A percentile compares a stretch with the other conserved stretches of the same genome.
phyloP scores from a whole-genome alignment of 2,797 vertebrate species.

The Squalus acanthias region DNA sequence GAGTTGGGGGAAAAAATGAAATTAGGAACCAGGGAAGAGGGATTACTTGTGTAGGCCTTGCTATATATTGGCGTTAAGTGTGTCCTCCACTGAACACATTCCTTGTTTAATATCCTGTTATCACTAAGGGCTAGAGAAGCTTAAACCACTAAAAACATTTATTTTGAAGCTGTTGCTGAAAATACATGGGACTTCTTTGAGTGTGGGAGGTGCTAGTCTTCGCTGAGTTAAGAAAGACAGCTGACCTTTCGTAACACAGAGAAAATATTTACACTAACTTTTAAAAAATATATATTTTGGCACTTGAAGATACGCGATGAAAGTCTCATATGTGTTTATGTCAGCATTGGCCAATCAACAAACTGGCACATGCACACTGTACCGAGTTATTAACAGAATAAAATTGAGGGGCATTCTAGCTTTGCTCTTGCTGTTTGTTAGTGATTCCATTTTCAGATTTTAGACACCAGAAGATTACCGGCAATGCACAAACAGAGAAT shows the following conservation, averaged over 20 bases:
- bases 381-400: neutral
- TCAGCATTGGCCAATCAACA: neutral
- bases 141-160: neutral
- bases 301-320: neutral
- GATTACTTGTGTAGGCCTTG: neutral
- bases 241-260: neutral
- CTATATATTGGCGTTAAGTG: neutral
- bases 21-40: neutral
- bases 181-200: neutral
- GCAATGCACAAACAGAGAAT: neutral
- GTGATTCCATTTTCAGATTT: neutral
- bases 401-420: neutral
- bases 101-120: constrained; percentile 1
- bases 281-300: neutral
- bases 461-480: neutral
- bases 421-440: neutral
- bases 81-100: neutral
- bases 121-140: neutral
- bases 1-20: neutral
- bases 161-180: neutral
- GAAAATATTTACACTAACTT: neutral
- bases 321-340: neutral
- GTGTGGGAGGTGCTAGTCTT: neutral
- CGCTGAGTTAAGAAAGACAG: neutral
- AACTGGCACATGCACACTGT: neutral